Conservation (phyloP, 1,140 invertebrate genomes). For the Bursaphelenchus mucronatus region DNA sequence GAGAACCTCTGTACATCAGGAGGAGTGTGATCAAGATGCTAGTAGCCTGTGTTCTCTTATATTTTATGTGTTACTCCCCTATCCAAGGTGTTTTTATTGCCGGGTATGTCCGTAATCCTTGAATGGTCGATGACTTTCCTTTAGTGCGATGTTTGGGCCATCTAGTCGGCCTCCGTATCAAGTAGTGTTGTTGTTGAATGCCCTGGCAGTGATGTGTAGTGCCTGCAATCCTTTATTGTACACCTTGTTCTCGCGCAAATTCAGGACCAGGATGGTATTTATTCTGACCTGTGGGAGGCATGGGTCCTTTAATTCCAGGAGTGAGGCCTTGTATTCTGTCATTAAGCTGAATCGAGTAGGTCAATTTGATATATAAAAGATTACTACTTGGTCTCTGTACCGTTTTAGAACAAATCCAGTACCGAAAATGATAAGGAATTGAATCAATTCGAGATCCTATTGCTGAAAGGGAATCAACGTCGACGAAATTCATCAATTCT, state of each 20-base stretch:
- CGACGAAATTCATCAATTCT: no score
- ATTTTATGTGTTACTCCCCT: conserved; percentile 60
- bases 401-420: no score
- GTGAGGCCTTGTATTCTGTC: conserved; percentile 6
- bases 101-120: conserved; percentile 36
- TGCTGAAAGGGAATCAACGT: no score
- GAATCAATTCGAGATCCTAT: no score
- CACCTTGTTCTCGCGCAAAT: conserved; percentile 56
- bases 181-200: conserved; percentile 55
- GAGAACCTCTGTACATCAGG: conserved; percentile 47
- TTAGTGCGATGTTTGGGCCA: conserved; percentile 41
- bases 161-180: conserved; percentile 49
- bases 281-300: conserved; percentile 20
- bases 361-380: no score
- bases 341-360: no score
- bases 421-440: no score
- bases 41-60: conserved; percentile 58
- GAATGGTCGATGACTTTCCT: conserved; percentile 11
- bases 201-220: conserved; percentile 53
- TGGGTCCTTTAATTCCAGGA: neutral
- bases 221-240: conserved; percentile 60
- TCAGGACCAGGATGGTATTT: conserved; percentile 39
- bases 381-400: no score
- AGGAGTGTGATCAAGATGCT: conserved; percentile 59
- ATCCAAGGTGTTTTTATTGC: conserved; percentile 58